Percentiles rank a stretch among this genome's conserved stretches.
Evolutionary conservation across 2,797 vertebrate species (phyloP).

Genomic region (Dromococcyx pavoninus): DNA sequence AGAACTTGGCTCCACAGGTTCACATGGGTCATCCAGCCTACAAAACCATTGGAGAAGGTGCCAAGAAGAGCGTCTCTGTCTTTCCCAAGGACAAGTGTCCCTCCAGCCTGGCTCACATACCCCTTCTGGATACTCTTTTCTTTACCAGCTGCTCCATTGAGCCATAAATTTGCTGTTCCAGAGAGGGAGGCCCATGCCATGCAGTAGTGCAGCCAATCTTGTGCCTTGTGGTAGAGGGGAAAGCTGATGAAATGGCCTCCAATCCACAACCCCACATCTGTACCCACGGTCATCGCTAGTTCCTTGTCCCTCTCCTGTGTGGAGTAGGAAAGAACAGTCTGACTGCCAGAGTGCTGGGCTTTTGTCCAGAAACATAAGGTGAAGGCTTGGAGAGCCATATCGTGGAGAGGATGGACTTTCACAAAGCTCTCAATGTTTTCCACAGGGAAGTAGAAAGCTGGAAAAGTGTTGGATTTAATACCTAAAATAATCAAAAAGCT

Average conservation of each 20-base stretch:
- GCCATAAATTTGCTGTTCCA: slow-evolving; percentile 72
- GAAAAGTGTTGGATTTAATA: background rate
- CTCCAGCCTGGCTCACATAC: slow-evolving; percentile 70
- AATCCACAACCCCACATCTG: slow-evolving; percentile 79
- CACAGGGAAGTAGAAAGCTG: slow-evolving; percentile 81
- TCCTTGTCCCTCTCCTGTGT: slow-evolving; percentile 77
- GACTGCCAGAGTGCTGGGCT: slow-evolving; percentile 23
- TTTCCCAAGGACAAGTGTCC: slow-evolving; percentile 78
- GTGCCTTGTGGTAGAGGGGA: slow-evolving; percentile 65
- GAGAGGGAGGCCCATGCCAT: slow-evolving; percentile 74
- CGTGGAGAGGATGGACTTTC: slow-evolving; percentile 62
- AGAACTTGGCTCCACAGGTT: slow-evolving; percentile 82
- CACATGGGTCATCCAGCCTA: slow-evolving; percentile 79
- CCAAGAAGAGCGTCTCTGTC: slow-evolving; percentile 80
- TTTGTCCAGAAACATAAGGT: slow-evolving; percentile 81
- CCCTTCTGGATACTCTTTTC: slow-evolving; percentile 70
- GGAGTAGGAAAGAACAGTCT: slow-evolving; percentile 83
- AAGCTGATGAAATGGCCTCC: slow-evolving; percentile 82
- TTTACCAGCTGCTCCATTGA: slow-evolving; percentile 74
- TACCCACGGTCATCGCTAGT: slow-evolving; percentile 75
- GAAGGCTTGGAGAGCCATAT: slow-evolving; percentile 78
- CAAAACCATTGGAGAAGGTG: slow-evolving; percentile 77
- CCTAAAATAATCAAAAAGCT: slow-evolving; percentile 7
- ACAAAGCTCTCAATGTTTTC: slow-evolving; percentile 77
- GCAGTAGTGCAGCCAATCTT: slow-evolving; percentile 83